phyloP scores from a whole-genome alignment of 2,888 invertebrate species.

The Rutpela maculata region DNA sequence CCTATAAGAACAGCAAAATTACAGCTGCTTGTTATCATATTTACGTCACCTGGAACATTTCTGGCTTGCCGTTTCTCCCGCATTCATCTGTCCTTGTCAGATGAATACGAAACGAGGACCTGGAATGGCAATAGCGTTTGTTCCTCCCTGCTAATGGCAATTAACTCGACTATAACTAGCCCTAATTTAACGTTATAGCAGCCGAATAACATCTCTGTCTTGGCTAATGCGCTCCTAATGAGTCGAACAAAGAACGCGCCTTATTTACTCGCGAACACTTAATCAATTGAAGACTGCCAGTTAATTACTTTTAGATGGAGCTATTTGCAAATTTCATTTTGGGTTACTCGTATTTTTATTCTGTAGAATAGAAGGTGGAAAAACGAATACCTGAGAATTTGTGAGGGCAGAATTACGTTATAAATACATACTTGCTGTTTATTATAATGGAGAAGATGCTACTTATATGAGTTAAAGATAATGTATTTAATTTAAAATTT shows the following conservation, averaged over 20 bases:
- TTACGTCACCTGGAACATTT: slow-evolving; percentile 54
- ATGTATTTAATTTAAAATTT: too few relatives aligned
- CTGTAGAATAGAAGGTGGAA: not conserved
- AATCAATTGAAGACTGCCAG: slow-evolving; percentile 44
- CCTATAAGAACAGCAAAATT: slow-evolving; percentile 29
- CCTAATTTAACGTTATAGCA: slow-evolving; percentile 61
- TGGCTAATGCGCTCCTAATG: slow-evolving; percentile 48
- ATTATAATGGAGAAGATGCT: not conserved
- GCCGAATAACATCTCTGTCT: slow-evolving; percentile 56
- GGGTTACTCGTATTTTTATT: slow-evolving; percentile 27
- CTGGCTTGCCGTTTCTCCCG: slow-evolving; percentile 43
- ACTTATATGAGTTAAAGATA: not conserved
- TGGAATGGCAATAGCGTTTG: slow-evolving; percentile 30
- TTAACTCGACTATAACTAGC: slow-evolving; percentile 62
- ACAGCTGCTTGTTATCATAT: slow-evolving; percentile 53
- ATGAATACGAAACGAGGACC: slow-evolving; percentile 50
- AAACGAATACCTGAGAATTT: slow-evolving; percentile 1
- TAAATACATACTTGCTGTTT: not conserved
- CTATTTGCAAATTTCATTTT: slow-evolving; percentile 42
- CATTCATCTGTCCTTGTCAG: slow-evolving; percentile 55
- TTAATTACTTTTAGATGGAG: slow-evolving; percentile 46
- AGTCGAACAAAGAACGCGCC: slow-evolving; percentile 52
- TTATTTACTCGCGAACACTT: slow-evolving; percentile 44
- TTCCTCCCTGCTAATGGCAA: slow-evolving; percentile 56
- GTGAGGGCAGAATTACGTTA: not conserved